Evolutionary conservation across 2,888 invertebrate species (phyloP), one percentile per base, ranked within the genome.

Genomic region (Eristalinus sepulchralis): DNA sequence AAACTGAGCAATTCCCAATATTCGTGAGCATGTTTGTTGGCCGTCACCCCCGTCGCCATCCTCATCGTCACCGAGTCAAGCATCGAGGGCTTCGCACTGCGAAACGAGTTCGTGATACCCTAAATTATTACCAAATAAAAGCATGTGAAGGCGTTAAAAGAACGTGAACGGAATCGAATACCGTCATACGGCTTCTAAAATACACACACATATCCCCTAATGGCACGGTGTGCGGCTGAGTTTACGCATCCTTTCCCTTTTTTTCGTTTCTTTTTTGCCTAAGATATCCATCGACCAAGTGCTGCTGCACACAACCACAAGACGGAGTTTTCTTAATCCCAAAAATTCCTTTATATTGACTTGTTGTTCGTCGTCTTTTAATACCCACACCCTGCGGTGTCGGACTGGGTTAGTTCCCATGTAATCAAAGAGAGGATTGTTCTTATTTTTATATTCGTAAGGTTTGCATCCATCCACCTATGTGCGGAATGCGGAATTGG

Each of bases 51-150:
- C 27, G 27, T 27, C 27, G 27, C 5, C 27, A 5, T n/a, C n/a
- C n/a, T n/a, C 27, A 27, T 27, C 27, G 27, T 27, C 27, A n/a
- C n/a, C n/a, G 27, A 20, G 67, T 33, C 22, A 64, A 24, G 60
- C 47, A 34, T 27, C 59, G 20, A 59, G 31, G 59, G 47, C 5
- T 27, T 27, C 66, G 71, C 60, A 60, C 64, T 73, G 36, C 73
- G 60, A 68, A 80, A 80, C 36, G 73, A 72, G 64, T 79, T 79
- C 72, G 64, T 72, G 79, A 79, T 79, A 80, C 80, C 67, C 62
- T 62, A 80, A 68, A 68, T 80, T 67, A 80, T 67, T 36, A 20
- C 62, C 60, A 73, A 73, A 80, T 80, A 73, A 80, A 80, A 62
- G 67, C 31, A 73, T 80, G 73, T 80, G 66, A 80, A 73, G 36